These are phyloP conservation scores for Tapirus terrestris DNA, from an alignment of 2,113 vertebrate genomes.

Conservation along the genomic window DNA sequence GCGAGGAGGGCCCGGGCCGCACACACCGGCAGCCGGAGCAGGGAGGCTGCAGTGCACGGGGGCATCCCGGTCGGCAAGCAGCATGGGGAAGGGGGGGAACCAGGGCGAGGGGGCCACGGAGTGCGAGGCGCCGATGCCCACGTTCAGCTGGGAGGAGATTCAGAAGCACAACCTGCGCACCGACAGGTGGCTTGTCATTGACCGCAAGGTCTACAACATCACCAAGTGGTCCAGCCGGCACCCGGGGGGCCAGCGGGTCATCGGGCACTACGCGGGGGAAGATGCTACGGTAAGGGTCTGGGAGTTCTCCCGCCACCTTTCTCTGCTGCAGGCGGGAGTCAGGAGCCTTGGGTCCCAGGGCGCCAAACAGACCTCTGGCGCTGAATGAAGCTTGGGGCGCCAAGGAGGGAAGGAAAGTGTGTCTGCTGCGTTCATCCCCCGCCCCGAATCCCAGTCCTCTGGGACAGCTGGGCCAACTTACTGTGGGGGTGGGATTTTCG, in stretches of 20 bases:
- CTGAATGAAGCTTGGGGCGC: not conserved
- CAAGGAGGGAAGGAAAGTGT: not conserved
- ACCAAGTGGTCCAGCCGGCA: constrained; percentile 91
- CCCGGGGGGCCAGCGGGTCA: constrained; percentile 91
- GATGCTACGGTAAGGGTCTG: constrained; percentile 93
- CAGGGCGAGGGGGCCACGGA: constrained; percentile 84
- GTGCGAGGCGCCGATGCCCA: constrained; percentile 76
- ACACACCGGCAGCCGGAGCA: not conserved
- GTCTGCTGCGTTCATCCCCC: not conserved
- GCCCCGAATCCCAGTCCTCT: not conserved
- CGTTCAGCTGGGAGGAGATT: constrained; percentile 95
- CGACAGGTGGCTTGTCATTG: constrained; percentile 95
- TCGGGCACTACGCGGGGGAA: constrained; percentile 94
- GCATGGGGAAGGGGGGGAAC: constrained; percentile 89
- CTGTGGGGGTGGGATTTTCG: not conserved
- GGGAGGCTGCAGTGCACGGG: constrained; percentile 42
- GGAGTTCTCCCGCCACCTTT: not conserved
- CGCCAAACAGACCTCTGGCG: not conserved
- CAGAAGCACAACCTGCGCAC: constrained; percentile 91
- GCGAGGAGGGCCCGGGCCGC: not conserved
- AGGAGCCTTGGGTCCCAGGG: not conserved
- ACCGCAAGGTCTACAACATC: constrained; percentile 96
- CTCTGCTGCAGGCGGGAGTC: not conserved
- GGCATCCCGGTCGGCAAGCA: constrained; percentile 9
- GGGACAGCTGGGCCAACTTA: not conserved